phyloP scores from a whole-genome alignment of 1,140 invertebrate genomes.

The Trypoxylus dichotomus region DNA sequence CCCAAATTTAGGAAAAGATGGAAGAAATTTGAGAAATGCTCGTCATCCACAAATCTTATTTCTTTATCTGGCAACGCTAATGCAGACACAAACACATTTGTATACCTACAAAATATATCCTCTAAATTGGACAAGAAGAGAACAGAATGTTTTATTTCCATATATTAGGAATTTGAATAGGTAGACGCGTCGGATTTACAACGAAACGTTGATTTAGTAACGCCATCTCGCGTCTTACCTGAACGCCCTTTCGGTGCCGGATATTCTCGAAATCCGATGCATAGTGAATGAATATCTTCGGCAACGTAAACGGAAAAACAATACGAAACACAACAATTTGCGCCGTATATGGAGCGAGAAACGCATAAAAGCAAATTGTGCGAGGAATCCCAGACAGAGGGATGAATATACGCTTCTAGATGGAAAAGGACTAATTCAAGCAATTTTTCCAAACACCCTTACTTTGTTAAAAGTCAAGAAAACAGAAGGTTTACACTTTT shows the following conservation, averaged over 20 bases:
- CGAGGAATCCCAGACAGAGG: not conserved
- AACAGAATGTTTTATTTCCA: not conserved
- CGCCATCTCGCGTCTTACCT: not conserved
- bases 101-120: not conserved
- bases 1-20: too few species aligned
- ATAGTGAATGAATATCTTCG: not conserved
- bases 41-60: too few species aligned
- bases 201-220: not conserved
- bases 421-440: too few species aligned
- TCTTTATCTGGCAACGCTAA: too few species aligned
- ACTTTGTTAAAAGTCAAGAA: too few species aligned
- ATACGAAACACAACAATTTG: not conserved
- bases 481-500: too few species aligned
- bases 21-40: too few species aligned
- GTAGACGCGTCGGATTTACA: not conserved
- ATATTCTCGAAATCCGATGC: not conserved
- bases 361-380: conserved; percentile 4
- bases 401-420: too few species aligned
- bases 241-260: not conserved
- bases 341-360: not conserved
- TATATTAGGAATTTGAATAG: not conserved
- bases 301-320: not conserved
- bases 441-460: not conserved
- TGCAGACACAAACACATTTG: not conserved
- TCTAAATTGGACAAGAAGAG: conserved; percentile 7